phyloP scores from a whole-genome alignment of 2,797 vertebrate genomes.

The Anas capensis region DNA sequence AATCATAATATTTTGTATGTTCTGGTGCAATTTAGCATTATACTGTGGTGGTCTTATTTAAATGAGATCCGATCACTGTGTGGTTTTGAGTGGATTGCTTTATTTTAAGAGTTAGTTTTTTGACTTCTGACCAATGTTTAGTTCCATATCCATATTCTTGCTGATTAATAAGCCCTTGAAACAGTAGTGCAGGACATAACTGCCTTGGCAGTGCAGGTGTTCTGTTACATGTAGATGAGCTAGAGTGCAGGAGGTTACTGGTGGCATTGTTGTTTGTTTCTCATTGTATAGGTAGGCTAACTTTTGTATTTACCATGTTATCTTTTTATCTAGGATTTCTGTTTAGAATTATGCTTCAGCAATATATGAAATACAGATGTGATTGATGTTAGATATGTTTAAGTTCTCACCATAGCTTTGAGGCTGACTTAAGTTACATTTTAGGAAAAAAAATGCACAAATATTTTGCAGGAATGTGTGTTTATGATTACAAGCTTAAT shows the following conservation, averaged over 20 bases:
- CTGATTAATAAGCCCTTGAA: background rate
- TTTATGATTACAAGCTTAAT: background rate
- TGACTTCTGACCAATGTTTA: background rate
- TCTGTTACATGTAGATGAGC: background rate
- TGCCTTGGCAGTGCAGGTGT: background rate
- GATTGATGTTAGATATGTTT: background rate
- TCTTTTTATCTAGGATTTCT: background rate
- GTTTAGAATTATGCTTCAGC: background rate
- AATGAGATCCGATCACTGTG: accelerated
- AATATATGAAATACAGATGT: background rate
- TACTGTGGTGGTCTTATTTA: background rate
- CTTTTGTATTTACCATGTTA: background rate
- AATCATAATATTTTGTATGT: background rate
- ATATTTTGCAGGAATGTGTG: background rate
- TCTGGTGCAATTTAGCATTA: background rate
- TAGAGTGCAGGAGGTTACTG: background rate
- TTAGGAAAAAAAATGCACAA: background rate
- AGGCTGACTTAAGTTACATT: background rate
- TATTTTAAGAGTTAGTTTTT: background rate
- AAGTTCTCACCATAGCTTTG: background rate
- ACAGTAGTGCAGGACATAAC: background rate
- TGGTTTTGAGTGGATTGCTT: background rate
- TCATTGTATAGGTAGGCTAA: background rate
- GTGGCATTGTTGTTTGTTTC: background rate
- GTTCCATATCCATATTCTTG: background rate